A percentile compares a stretch with the other conserved stretches of the same genome.
phyloP scores from a whole-genome alignment of 30 jellyfish, hydroid and myxozoan species.

The Rhopilema esculentum region DNA sequence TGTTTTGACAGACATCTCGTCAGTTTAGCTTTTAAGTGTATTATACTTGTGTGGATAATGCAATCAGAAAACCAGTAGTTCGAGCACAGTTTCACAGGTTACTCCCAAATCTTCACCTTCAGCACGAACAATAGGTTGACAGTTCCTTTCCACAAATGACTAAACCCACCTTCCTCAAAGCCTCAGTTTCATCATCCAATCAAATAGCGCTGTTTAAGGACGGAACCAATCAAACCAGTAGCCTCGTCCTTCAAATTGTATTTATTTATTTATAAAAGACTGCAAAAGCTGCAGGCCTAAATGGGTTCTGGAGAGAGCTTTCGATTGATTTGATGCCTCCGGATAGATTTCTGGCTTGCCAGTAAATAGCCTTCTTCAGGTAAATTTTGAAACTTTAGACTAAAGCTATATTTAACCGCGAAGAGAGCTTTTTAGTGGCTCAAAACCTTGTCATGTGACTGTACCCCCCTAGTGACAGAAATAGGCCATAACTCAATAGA shows the following conservation, averaged over 20 bases:
- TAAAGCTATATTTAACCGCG: neutral
- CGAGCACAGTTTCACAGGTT: neutral
- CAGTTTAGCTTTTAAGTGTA: neutral
- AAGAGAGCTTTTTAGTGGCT: neutral
- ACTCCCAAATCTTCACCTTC: slow-evolving; percentile 43
- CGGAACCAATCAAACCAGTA: slow-evolving; percentile 3
- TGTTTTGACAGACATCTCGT: slow-evolving; percentile 82
- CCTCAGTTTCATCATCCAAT: slow-evolving; percentile 44
- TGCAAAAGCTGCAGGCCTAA: neutral
- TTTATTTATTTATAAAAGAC: no score
- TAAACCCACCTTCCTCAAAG: slow-evolving; percentile 62
- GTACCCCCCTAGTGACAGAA: neutral
- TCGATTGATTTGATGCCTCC: neutral
- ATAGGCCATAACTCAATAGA: neutral
- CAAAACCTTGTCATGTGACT: neutral
- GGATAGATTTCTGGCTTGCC: neutral
- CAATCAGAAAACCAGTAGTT: neutral
- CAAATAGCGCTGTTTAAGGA: neutral
- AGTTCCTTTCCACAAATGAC: slow-evolving; percentile 5
- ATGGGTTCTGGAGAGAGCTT: no score
- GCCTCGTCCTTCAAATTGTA: slow-evolving; percentile 63
- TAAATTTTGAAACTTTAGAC: neutral
- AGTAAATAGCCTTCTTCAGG: neutral
- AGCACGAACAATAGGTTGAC: slow-evolving; percentile 2
- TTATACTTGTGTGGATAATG: neutral